Evolutionary conservation across 2,888 invertebrate genomes (phyloP).

Genomic region (Prosapia bicincta): DNA sequence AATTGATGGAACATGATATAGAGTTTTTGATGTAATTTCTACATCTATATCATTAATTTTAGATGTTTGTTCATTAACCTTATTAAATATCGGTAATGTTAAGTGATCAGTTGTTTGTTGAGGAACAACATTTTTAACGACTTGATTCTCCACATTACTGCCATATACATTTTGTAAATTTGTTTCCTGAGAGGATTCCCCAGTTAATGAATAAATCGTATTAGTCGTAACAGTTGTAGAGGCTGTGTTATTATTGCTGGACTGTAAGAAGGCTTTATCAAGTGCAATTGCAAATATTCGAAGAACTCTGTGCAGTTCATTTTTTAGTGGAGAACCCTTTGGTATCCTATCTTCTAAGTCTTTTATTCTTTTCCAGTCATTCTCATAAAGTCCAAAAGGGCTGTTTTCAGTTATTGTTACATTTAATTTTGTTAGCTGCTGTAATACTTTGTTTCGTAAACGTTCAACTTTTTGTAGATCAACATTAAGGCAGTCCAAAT

Average conservation of each 20-base stretch:
- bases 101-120: too few species aligned
- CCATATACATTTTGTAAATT: too few species aligned
- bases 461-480: neutral
- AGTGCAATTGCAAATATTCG: neutral
- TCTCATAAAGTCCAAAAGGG: neutral
- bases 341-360: neutral
- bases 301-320: neutral
- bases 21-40: too few species aligned
- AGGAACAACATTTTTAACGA: too few species aligned
- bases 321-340: neutral
- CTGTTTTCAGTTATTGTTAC: neutral
- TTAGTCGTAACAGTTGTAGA: neutral
- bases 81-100: too few species aligned
- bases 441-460: neutral
- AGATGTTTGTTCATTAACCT: too few species aligned
- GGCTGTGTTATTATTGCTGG: too few species aligned
- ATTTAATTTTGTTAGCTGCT: neutral
- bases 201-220: neutral
- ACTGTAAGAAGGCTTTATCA: too few species aligned
- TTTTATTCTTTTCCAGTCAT: neutral
- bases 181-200: too few species aligned
- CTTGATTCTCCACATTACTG: too few species aligned
- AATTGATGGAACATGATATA: too few species aligned
- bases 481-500: neutral
- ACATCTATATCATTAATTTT: too few species aligned